These are phyloP conservation scores for Sinotaia quadrata DNA, from an alignment of 2,888 invertebrate species.

Conservation along the genomic window DNA sequence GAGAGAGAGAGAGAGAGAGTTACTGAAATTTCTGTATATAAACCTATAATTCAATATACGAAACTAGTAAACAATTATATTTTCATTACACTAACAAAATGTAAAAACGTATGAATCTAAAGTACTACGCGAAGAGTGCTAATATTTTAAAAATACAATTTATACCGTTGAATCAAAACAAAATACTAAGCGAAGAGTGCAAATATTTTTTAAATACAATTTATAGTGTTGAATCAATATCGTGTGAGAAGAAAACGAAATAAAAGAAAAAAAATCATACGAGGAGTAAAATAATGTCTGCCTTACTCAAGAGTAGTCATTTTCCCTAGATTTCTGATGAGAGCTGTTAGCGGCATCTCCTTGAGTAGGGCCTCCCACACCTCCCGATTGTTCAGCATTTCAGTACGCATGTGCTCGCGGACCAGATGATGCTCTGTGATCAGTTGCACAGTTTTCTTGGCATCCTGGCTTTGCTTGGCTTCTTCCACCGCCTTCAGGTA, in stretches of 20 bases:
- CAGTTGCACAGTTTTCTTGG: slow-evolving; percentile 46
- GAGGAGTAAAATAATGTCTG: no score
- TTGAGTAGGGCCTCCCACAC: slow-evolving; percentile 74
- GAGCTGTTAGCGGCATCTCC: slow-evolving; percentile 71
- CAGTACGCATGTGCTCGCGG: slow-evolving; percentile 81
- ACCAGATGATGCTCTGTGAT: slow-evolving; percentile 75
- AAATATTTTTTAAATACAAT: background rate
- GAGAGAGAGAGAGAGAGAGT: background rate
- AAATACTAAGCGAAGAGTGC: background rate
- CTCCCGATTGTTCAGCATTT: slow-evolving; percentile 78
- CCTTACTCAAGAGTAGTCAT: slow-evolving; percentile 40
- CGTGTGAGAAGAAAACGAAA: no score
- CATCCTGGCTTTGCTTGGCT: slow-evolving; percentile 51
- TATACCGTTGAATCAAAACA: background rate
- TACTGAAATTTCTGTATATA: no score
- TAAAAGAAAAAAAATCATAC: no score
- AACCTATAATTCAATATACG: no score
- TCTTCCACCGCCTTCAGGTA: slow-evolving; percentile 63
- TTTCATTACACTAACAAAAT: no score
- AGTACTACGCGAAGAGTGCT: background rate
- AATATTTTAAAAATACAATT: background rate
- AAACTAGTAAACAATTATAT: no score
- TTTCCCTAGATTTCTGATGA: slow-evolving; percentile 69
- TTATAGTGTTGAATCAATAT: background rate
- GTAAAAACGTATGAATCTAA: background rate